These are phyloP conservation scores for Cottoperca gobio DNA, from an alignment of 2,797 vertebrate species.

Conservation along the genomic window DNA sequence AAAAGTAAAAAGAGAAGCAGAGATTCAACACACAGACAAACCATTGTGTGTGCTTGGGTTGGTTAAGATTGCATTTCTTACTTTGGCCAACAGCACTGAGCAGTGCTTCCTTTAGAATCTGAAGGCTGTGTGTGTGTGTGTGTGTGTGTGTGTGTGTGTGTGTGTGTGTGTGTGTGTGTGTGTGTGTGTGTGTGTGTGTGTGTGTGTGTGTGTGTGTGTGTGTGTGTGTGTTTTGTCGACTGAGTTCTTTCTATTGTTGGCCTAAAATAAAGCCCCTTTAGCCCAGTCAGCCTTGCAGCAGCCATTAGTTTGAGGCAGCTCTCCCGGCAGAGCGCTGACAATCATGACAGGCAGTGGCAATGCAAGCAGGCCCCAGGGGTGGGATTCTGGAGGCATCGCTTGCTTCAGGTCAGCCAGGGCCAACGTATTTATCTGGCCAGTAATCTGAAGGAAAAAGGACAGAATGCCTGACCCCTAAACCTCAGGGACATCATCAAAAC, in stretches of 20 bases:
- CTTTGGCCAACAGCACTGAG: not conserved
- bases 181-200: conserved; percentile 19
- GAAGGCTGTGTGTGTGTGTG: conserved; percentile 9
- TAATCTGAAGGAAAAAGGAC: conserved; percentile 65
- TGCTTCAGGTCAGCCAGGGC: conserved; percentile 53
- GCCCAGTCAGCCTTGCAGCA: conserved; percentile 50
- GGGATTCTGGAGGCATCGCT: conserved; percentile 40
- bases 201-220: not conserved
- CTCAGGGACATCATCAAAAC: conserved; percentile 67
- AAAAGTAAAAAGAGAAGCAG: conserved; percentile 2
- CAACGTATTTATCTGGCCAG: conserved; percentile 65
- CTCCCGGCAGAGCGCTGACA: conserved; percentile 56
- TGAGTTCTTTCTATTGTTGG: conserved; percentile 43
- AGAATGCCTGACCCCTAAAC: conserved; percentile 56
- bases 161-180: conserved; percentile 2
- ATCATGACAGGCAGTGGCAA: conserved; percentile 55
- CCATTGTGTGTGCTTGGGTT: not conserved
- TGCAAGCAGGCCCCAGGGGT: conserved; percentile 39
- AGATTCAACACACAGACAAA: not conserved
- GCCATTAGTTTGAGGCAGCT: conserved; percentile 61
- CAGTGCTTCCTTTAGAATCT: conserved; percentile 1
- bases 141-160: conserved; percentile 2
- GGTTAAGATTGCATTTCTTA: not conserved
- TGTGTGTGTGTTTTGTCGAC: conserved; percentile 12
- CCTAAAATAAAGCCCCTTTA: conserved; percentile 53